These are phyloP conservation scores for Melangyna quadrimaculata DNA, from an alignment of 2,888 invertebrate genomes.

Conservation along the genomic window DNA sequence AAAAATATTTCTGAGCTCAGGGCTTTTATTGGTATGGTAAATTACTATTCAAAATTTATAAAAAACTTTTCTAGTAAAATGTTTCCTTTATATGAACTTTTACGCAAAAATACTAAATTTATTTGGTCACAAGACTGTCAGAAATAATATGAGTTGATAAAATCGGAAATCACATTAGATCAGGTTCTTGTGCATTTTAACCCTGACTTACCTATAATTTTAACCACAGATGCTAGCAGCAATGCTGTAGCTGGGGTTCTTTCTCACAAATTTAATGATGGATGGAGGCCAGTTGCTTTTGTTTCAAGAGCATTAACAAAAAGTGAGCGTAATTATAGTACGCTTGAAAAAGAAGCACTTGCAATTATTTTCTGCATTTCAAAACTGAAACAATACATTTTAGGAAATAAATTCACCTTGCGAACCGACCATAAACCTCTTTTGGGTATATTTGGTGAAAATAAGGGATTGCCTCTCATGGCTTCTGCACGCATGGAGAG, in stretches of 20 bases:
- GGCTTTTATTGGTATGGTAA: conserved; percentile 73
- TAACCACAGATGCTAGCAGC: conserved; percentile 39
- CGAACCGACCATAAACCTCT: conserved; percentile 46
- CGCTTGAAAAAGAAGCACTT: conserved; percentile 44
- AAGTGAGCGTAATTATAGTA: conserved; percentile 19
- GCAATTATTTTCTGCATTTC: conserved; percentile 55
- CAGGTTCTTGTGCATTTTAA: conserved; percentile 41
- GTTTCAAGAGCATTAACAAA: conserved; percentile 33
- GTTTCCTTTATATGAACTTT: conserved; percentile 3
- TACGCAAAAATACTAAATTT: conserved; percentile 6
- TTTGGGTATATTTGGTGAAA: not conserved
- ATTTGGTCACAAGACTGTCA: conserved; percentile 17
- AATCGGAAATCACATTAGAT: conserved; percentile 4
- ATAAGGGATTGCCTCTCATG: not conserved
- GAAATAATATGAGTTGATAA: conserved; percentile 15
- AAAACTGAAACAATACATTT: conserved; percentile 59
- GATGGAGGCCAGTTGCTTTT: conserved; percentile 7
- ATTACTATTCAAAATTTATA: not conserved
- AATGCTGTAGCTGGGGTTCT: conserved; percentile 34
- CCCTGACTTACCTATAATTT: not conserved
- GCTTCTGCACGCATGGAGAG: conserved; percentile 3
- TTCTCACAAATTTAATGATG: conserved; percentile 13
- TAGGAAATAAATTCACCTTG: conserved; percentile 53
- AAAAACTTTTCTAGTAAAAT: conserved; percentile 5
- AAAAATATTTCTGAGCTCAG: conserved; percentile 71